phyloP scores from a whole-genome alignment of 2,797 vertebrate genomes.

The Sebastes reedi region DNA sequence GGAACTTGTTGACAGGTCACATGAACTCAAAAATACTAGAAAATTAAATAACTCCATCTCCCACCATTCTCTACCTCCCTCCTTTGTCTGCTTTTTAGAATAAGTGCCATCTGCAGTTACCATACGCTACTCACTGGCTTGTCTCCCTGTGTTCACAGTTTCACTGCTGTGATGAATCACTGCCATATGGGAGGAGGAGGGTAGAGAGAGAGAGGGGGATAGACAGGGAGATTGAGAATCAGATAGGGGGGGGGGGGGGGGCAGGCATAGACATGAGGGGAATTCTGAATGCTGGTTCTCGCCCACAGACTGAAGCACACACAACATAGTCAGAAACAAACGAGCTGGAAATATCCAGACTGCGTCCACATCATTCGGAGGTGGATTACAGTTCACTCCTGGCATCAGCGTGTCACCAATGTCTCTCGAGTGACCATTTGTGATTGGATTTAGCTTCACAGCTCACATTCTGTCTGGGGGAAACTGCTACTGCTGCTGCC shows the following conservation, averaged over 20 bases:
- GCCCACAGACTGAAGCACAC: neutral
- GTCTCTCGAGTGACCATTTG: neutral
- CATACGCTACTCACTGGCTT: constrained; percentile 19
- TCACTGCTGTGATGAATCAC: constrained; percentile 52
- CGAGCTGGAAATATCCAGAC: neutral
- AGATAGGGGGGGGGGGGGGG: neutral
- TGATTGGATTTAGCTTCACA: constrained; percentile 3
- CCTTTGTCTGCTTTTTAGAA: constrained; percentile 1
- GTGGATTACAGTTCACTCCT: neutral
- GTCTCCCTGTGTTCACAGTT: constrained; percentile 41
- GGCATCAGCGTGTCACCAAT: neutral
- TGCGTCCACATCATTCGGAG: neutral
- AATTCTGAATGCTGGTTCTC: neutral
- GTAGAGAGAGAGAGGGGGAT: neutral
- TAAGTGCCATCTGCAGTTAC: constrained; percentile 19
- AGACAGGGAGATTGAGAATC: neutral
- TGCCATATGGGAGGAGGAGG: constrained; percentile 16
- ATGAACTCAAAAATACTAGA: neutral
- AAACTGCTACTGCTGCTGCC: neutral
- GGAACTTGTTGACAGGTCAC: neutral
- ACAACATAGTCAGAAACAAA: neutral
- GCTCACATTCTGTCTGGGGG: neutral
- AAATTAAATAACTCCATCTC: neutral
- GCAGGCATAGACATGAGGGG: neutral
- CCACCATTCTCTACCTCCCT: neutral